Evolutionary conservation across 2,888 invertebrate species (phyloP), one percentile per base, ranked within the genome.

Genomic region (Drosophila acutilabella): DNA sequence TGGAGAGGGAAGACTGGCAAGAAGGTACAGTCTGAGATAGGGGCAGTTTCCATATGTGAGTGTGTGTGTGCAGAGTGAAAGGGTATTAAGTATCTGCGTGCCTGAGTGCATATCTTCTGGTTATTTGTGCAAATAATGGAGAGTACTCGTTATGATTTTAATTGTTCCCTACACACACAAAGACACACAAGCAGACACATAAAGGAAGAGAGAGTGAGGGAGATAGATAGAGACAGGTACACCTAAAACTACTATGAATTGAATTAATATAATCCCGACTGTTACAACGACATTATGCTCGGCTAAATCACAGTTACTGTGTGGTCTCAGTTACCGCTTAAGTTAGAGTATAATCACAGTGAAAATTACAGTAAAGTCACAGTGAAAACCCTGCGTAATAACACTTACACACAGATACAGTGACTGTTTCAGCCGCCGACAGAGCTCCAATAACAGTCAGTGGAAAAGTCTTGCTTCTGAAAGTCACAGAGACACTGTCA

Each of bases 71-170:
- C 20, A 30, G 16, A 33, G 44, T 14, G 50, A 42, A 58, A 47
- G 74, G 61, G 61, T 52, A 52, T 47, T 61, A 56, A 53, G 41
- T 58, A 47, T 56, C 50, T 80, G 50, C 70, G 65, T 80, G 80
- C 65, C 70, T 45, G 65, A 66, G 70, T 73, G 70, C 73, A 80
- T 80, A 80, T 82, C 83, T 80, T 70, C 70, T 73, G 73, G 73
- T 71, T 76, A 73, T 80, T 77, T 77, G 61, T 71, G 61, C 80
- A 82, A 68, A 82, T 80, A 80, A 80, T 59, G 56, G 45, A 73
- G 67, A 73, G 72, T 61, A 51, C 58, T 40, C 41, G 56, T 18
- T 64, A 45, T 33, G 65, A 40, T 70, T 80, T 73, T 80, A 80
- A 82, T 82, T 80, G 80, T 48, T 56, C 30, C 58, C 54, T 40